These are phyloP conservation scores for Rhea americana DNA, from an alignment of 2,113 vertebrate genomes.

Conservation along the genomic window DNA sequence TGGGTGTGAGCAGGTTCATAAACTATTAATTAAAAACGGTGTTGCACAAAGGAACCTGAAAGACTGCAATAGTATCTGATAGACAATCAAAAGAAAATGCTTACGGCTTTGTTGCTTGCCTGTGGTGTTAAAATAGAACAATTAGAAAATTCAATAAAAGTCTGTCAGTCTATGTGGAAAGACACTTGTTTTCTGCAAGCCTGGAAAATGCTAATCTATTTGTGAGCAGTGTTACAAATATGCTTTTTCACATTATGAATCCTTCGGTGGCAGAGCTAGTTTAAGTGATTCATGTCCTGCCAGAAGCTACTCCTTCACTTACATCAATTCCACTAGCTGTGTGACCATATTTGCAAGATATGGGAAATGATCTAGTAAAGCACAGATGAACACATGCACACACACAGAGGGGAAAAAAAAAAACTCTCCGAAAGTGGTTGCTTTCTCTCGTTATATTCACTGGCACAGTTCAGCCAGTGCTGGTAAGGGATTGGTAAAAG, in stretches of 20 bases:
- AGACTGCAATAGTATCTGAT: neutral
- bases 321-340: neutral
- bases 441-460: neutral
- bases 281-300: neutral
- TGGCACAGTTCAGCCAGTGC: neutral
- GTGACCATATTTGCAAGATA: neutral
- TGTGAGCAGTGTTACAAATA: neutral
- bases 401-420: neutral
- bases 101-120: neutral
- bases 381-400: neutral
- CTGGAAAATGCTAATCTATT: conserved; percentile 6
- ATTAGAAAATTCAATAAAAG: conserved; percentile 46
- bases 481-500: neutral
- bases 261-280: neutral
- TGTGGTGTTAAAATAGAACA: conserved; percentile 37
- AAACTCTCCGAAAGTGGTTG: rapidly evolving
- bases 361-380: neutral
- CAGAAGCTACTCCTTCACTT: neutral
- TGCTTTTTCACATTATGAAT: neutral
- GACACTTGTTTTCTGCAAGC: neutral
- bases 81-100: conserved; percentile 20
- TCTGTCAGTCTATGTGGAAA: neutral
- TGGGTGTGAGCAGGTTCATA: neutral
- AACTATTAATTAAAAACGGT: conserved; percentile 15
- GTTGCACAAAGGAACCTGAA: neutral